Evolutionary conservation across 64 coral and sea anemone species (phyloP).

Genomic region (Montipora cactus): DNA sequence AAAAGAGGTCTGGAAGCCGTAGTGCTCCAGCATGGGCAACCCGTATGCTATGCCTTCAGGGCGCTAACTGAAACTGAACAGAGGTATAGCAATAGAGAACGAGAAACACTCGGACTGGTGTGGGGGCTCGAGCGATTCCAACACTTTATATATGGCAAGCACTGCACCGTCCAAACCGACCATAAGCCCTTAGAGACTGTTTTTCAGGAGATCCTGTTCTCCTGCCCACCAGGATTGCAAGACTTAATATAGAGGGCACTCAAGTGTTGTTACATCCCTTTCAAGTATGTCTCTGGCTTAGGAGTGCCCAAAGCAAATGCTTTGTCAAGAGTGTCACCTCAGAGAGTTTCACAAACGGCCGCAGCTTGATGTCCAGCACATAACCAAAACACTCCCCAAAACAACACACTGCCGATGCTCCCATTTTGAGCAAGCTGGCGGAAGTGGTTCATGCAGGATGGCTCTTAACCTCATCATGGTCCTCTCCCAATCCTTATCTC

Average conservation of each 20-base stretch:
- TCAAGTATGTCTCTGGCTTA: constrained; percentile 56
- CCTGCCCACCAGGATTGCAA: too few species aligned
- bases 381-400: constrained; percentile 34
- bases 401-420: neutral
- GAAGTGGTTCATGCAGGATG: constrained; percentile 63
- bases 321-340: constrained; percentile 60
- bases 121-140: neutral
- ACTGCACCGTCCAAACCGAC: constrained; percentile 42
- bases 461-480: neutral
- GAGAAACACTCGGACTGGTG: constrained; percentile 10
- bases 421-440: constrained; percentile 3
- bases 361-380: constrained; percentile 18
- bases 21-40: constrained; percentile 32
- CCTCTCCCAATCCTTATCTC: too few species aligned
- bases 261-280: constrained; percentile 42
- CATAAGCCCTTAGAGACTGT: constrained; percentile 50
- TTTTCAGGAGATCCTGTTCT: constrained; percentile 9
- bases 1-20: constrained; percentile 8
- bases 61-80: constrained; percentile 34
- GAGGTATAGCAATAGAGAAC: constrained; percentile 34
- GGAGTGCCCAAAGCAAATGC: constrained; percentile 67
- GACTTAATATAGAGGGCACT: too few species aligned
- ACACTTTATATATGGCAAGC: constrained; percentile 51
- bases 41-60: constrained; percentile 30
- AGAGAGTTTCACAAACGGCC: neutral